Conservation (phyloP, 2,888 invertebrate genomes). For the Ennomos erosarius region DNA sequence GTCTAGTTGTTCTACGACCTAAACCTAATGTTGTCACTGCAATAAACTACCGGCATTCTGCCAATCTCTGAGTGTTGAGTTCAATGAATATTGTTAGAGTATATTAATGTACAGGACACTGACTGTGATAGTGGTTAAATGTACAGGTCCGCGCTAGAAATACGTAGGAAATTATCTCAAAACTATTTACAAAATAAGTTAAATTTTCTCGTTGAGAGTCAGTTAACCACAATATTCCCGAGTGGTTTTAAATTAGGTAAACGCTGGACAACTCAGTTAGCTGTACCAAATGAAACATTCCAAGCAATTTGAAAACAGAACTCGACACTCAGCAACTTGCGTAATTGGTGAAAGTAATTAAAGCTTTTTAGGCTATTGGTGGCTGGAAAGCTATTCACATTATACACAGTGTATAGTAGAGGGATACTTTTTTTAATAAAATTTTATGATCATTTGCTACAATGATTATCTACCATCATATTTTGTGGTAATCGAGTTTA, state of each 20-base stretch:
- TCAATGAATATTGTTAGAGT: neutral
- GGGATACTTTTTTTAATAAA: no score
- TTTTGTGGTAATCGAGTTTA: no score
- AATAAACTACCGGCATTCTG: no score
- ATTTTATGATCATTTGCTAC: no score
- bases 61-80: no score
- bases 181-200: slow-evolving; percentile 20
- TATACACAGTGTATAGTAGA: no score
- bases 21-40: no score
- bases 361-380: slow-evolving; percentile 18
- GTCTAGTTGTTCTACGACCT: no score
- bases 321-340: slow-evolving; percentile 37
- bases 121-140: neutral
- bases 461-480: no score
- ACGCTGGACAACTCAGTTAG: slow-evolving; percentile 32
- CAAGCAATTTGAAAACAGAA: slow-evolving; percentile 41
- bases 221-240: slow-evolving; percentile 31
- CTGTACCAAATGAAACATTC: slow-evolving; percentile 46
- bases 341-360: slow-evolving; percentile 45
- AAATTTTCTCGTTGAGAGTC: slow-evolving; percentile 16
- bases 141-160: neutral
- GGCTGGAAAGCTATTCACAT: no score
- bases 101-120: neutral
- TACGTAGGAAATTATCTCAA: neutral
- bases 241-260: slow-evolving; percentile 38